Percentiles rank a stretch among this genome's conserved stretches.
Evolutionary conservation across 1,140 invertebrate genomes (phyloP).

Genomic region (Phenacoccus solenopsis): DNA sequence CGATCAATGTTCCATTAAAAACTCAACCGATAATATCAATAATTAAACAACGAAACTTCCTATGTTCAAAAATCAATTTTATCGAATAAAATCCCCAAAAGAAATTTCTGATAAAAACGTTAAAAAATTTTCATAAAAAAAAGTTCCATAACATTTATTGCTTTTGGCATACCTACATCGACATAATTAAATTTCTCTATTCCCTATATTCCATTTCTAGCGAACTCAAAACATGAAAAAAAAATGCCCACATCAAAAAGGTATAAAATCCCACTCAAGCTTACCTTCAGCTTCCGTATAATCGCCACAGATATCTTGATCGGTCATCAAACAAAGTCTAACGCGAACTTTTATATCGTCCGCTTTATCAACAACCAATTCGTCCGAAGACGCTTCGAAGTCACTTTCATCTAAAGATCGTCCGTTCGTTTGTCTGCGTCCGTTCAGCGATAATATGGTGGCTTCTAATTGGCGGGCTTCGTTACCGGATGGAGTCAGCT

Average conservation of each 20-base stretch:
- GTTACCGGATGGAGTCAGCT: conserved; percentile 50
- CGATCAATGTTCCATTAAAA: too few species aligned
- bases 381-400: conserved; percentile 26
- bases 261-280: too few species aligned
- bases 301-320: conserved; percentile 66
- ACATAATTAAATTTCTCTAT: background rate
- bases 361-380: conserved; percentile 35
- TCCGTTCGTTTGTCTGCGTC: conserved; percentile 30
- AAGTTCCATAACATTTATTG: background rate
- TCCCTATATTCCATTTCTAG: conserved; percentile 8
- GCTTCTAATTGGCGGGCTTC: conserved; percentile 52
- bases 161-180: background rate
- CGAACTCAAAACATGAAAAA: too few species aligned
- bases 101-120: too few species aligned
- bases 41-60: too few species aligned
- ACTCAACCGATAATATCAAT: too few species aligned
- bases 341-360: conserved; percentile 55
- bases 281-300: conserved; percentile 68
- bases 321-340: conserved; percentile 60
- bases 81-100: too few species aligned
- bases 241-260: too few species aligned
- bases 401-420: conserved; percentile 26
- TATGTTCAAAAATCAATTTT: too few species aligned
- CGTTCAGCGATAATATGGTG: conserved; percentile 28
- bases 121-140: too few species aligned